phyloP scores from a whole-genome alignment of 64 coral and sea anemone genomes.

The Montipora cactus region DNA sequence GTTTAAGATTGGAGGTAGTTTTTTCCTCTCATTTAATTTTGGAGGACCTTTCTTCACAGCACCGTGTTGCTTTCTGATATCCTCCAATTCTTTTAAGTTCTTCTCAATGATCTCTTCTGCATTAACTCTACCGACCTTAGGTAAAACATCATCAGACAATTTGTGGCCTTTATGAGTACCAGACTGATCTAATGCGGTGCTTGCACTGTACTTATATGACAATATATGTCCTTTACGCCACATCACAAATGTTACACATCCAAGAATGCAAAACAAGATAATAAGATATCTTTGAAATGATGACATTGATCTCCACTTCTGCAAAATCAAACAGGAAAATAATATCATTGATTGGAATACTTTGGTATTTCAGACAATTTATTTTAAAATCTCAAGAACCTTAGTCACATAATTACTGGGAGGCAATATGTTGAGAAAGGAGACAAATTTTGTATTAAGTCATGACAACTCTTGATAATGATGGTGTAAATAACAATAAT shows the following conservation, averaged over 20 bases:
- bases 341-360: neutral
- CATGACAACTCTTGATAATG: too few relatives aligned
- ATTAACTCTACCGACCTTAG: constrained; percentile 55
- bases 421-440: too few relatives aligned
- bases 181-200: neutral
- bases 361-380: neutral
- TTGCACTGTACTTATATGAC: neutral
- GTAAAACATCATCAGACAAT: constrained; percentile 54
- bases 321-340: neutral
- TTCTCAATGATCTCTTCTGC: constrained; percentile 72
- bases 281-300: constrained; percentile 82
- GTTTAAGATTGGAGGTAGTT: neutral
- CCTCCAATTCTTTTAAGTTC: constrained; percentile 77
- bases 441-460: too few relatives aligned
- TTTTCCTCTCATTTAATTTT: constrained; percentile 67
- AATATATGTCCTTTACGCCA: constrained; percentile 64
- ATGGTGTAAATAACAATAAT: too few relatives aligned
- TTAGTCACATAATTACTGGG: neutral
- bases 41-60: constrained; percentile 84
- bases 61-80: constrained; percentile 63
- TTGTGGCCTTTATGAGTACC: constrained; percentile 43
- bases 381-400: neutral
- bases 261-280: constrained; percentile 48
- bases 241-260: constrained; percentile 54
- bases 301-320: constrained; percentile 89